Conservation (phyloP, 2,113 vertebrate species). For the Felis catus region DNA sequence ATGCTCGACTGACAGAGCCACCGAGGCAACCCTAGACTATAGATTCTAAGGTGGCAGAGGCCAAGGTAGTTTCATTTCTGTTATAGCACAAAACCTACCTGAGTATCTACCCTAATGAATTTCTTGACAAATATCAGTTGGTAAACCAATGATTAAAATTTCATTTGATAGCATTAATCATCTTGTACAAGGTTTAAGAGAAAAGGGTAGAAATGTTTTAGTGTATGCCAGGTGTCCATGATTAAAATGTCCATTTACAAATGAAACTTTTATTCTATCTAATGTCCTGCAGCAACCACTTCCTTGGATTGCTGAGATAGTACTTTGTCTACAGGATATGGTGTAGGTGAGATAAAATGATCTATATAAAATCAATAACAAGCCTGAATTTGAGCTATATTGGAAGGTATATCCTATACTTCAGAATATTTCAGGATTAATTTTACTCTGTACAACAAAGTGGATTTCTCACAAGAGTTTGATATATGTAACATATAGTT, state of each 20-base stretch:
- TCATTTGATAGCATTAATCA: neutral
- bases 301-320: neutral
- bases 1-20: no score
- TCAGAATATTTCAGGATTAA: neutral
- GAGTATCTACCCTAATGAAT: neutral
- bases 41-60: neutral
- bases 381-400: neutral
- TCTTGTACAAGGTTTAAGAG: neutral
- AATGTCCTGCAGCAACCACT: neutral
- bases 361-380: neutral
- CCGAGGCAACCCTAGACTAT: neutral
- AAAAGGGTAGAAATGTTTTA: neutral
- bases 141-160: slow-evolving; percentile 1
- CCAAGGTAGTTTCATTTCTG: neutral
- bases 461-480: neutral
- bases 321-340: neutral
- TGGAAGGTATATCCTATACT: neutral
- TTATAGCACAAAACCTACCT: neutral
- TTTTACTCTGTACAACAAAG: neutral
- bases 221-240: neutral
- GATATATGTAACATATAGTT: neutral
- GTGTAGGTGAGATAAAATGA: neutral
- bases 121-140: neutral
- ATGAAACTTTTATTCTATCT: neutral
- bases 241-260: neutral